These are phyloP conservation scores for Heterotilapia buettikoferi DNA, from an alignment of 2,113 vertebrate species.

Conservation along the genomic window DNA sequence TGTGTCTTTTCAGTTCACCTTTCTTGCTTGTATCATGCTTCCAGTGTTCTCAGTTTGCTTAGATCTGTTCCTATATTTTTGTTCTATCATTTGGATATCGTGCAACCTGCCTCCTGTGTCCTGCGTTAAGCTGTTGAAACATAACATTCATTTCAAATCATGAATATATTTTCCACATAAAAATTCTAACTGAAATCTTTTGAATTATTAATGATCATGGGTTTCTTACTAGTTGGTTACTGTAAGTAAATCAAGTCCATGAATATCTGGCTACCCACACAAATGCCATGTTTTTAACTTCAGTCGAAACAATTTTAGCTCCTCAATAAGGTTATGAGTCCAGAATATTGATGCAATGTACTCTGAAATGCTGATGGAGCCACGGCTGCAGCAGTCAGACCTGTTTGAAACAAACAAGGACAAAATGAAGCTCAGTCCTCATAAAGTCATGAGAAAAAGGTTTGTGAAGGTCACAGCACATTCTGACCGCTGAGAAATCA, in stretches of 20 bases:
- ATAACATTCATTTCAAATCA: background rate
- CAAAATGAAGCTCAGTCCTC: constrained; percentile 22
- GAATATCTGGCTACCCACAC: background rate
- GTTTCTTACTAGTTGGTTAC: background rate
- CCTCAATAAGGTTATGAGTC: background rate
- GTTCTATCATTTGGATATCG: background rate
- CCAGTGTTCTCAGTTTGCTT: background rate
- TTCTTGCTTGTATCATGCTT: background rate
- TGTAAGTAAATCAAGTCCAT: background rate
- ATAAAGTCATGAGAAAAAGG: constrained; percentile 30
- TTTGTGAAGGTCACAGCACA: constrained; percentile 56
- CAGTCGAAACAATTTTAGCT: background rate
- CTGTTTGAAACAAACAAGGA: constrained; percentile 18
- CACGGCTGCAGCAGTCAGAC: background rate
- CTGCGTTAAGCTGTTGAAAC: background rate
- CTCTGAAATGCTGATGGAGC: constrained; percentile 1
- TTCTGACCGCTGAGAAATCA: constrained; percentile 50
- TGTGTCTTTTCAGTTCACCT: background rate
- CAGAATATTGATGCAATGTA: constrained; percentile 2
- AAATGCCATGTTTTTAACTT: background rate
- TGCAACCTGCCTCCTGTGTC: background rate
- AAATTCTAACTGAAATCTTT: background rate
- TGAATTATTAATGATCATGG: background rate
- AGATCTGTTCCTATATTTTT: background rate
- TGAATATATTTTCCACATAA: background rate